These are phyloP conservation scores for Chloroceryle amazona DNA, from an alignment of 2,797 vertebrate species.

Conservation along the genomic window DNA sequence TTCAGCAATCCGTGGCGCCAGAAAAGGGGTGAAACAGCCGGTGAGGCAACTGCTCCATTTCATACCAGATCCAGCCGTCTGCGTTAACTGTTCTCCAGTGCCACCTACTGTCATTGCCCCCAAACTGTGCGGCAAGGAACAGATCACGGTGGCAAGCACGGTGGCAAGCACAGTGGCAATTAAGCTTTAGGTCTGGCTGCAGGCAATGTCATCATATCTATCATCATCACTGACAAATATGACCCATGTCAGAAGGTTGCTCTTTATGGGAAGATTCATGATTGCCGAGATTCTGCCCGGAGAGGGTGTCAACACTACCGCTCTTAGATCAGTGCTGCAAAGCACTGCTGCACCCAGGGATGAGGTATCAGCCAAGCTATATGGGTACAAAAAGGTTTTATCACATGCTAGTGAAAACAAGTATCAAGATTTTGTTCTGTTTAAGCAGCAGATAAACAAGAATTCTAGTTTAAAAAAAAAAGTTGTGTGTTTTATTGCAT, in stretches of 20 bases:
- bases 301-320: no score
- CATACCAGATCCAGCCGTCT: background rate
- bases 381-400: background rate
- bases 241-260: background rate
- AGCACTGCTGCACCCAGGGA: background rate
- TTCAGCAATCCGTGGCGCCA: background rate
- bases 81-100: conserved; percentile 58
- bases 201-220: background rate
- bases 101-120: conserved; percentile 73
- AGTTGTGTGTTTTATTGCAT: background rate
- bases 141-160: background rate
- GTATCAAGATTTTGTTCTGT: background rate
- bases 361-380: background rate
- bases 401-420: background rate
- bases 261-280: background rate
- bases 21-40: background rate
- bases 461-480: background rate
- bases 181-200: background rate
- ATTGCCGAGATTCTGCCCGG: background rate
- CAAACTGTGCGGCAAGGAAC: background rate
- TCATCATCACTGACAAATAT: background rate
- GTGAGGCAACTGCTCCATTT: background rate
- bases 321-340: background rate
- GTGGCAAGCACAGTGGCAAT: background rate
- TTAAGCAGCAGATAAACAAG: background rate